Conservation (phyloP, 2,113 vertebrate species). For the Burhinus oedicnemus region DNA sequence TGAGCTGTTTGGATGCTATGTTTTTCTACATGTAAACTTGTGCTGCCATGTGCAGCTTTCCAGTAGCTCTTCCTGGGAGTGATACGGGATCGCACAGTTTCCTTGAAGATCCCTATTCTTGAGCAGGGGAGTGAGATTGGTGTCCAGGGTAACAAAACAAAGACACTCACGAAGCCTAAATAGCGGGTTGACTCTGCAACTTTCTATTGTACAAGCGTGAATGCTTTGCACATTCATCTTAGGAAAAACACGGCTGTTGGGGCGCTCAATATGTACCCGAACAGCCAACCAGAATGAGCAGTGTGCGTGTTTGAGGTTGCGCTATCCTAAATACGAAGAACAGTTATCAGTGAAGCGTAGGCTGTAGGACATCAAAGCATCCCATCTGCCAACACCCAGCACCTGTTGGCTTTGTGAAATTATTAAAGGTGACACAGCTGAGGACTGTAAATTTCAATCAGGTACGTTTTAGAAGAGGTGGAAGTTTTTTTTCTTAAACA, state of each 20-base stretch:
- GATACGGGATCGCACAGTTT: not conserved
- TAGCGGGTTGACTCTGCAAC: not conserved
- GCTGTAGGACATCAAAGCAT: not conserved
- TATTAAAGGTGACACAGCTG: not conserved
- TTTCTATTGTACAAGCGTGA: not conserved
- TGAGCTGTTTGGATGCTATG: not conserved
- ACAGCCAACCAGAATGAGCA: not conserved
- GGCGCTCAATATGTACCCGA: not conserved
- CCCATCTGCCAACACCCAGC: not conserved
- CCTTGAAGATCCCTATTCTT: not conserved
- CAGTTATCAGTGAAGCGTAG: not conserved
- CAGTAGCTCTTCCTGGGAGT: not conserved
- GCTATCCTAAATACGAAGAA: accelerated
- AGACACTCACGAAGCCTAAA: not conserved
- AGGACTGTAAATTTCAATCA: not conserved
- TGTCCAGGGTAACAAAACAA: not conserved
- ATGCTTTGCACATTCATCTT: not conserved
- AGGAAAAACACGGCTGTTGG: not conserved
- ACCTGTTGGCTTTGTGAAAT: not conserved
- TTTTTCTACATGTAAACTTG: not conserved
- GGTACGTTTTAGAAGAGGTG: not conserved
- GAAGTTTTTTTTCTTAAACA: not conserved
- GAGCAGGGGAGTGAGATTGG: not conserved
- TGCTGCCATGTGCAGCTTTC: not conserved
- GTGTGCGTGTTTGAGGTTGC: not conserved